Conservation (phyloP, 2,888 invertebrate genomes). For the Fragum sueziense region DNA sequence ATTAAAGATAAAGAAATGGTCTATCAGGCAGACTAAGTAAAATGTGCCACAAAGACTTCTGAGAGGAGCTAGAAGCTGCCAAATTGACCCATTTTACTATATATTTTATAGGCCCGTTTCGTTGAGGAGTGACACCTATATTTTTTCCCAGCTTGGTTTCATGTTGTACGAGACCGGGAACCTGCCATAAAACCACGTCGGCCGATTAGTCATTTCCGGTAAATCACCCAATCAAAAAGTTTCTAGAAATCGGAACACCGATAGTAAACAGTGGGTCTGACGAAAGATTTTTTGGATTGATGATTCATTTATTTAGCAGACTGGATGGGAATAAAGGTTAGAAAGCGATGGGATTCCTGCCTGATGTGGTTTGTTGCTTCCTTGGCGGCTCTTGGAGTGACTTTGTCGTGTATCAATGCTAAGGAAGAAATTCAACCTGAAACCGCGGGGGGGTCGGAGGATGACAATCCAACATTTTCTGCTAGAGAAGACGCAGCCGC, state of each 20-base stretch:
- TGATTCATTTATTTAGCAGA: conserved; percentile 16
- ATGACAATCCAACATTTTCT: background rate
- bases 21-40: too few relatives aligned
- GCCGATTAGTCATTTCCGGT: conserved; percentile 30
- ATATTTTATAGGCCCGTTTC: too few relatives aligned
- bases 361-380: conserved; percentile 67
- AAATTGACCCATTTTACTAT: too few relatives aligned
- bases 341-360: conserved; percentile 67
- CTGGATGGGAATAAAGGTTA: conserved; percentile 44
- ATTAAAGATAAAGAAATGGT: too few relatives aligned
- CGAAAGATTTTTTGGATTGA: background rate
- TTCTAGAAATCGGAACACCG: background rate
- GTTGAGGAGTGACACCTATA: too few relatives aligned
- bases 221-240: conserved; percentile 15
- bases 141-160: too few relatives aligned
- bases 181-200: background rate
- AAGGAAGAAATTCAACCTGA: conserved; percentile 33
- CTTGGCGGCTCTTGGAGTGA: conserved; percentile 63
- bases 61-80: too few relatives aligned
- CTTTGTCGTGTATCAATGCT: conserved; percentile 57
- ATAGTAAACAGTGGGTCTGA: conserved; percentile 10
- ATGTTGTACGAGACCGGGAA: background rate
- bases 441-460: background rate
- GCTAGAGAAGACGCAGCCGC: background rate
- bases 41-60: too few relatives aligned